Percentiles rank a stretch among this genome's conserved stretches.
phyloP scores from a whole-genome alignment of 2,797 vertebrate species.

The Pogoniulus pusillus region DNA sequence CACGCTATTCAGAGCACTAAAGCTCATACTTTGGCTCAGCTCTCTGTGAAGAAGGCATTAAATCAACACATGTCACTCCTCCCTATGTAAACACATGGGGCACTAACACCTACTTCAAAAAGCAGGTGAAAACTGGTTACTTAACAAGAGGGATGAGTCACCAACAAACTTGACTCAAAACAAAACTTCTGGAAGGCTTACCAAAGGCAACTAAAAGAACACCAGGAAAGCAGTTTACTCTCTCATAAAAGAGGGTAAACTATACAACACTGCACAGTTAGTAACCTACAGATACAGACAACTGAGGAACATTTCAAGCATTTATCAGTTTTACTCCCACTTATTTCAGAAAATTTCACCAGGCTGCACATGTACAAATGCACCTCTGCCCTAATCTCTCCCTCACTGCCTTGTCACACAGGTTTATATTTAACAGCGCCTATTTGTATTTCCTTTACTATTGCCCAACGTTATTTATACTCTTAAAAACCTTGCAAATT shows the following conservation, averaged over 20 bases:
- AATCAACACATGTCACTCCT: background rate
- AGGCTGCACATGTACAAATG: fast-evolving
- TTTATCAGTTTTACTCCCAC: background rate
- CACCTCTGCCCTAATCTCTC: background rate
- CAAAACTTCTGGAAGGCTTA: background rate
- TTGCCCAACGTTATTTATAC: background rate
- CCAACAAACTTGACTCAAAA: background rate
- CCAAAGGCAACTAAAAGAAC: background rate
- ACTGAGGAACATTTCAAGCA: background rate
- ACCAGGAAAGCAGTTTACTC: background rate
- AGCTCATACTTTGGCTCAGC: background rate
- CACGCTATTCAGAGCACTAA: fast-evolving
- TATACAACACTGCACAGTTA: background rate
- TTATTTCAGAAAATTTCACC: background rate
- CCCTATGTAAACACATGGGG: background rate
- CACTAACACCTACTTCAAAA: background rate
- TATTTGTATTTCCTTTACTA: background rate
- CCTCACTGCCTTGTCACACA: background rate
- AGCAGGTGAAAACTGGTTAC: background rate
- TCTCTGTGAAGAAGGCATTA: background rate
- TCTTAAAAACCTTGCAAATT: background rate
- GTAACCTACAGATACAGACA: background rate
- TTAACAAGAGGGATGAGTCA: background rate
- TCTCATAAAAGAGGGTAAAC: background rate
- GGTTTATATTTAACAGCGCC: background rate